Percentiles rank a stretch among this genome's conserved stretches.
These are phyloP conservation scores for Mesembrinibis cayennensis DNA, from an alignment of 2,113 vertebrate genomes.

Conservation along the genomic window DNA sequence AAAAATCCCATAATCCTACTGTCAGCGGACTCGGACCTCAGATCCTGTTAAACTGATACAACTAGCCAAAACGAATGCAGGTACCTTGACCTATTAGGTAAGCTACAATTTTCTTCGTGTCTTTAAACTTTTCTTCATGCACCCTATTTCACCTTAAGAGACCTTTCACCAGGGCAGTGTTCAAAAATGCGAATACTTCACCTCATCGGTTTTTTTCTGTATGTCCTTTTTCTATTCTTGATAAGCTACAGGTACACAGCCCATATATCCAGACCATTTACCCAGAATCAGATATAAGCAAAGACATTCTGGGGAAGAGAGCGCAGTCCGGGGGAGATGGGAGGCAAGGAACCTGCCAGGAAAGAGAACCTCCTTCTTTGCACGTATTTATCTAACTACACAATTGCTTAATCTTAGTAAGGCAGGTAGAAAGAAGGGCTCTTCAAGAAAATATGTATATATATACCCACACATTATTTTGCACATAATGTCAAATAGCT, in stretches of 20 bases:
- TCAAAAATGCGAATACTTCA: background rate
- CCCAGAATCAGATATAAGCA: background rate
- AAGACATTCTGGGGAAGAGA: background rate
- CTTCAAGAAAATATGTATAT: background rate
- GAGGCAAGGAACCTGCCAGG: background rate
- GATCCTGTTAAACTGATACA: background rate
- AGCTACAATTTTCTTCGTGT: background rate
- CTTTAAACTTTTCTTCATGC: background rate
- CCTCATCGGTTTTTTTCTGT: background rate
- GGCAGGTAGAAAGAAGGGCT: background rate
- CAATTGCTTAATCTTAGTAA: background rate
- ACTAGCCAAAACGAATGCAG: background rate
- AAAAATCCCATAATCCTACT: background rate
- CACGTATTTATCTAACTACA: background rate
- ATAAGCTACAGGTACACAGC: background rate
- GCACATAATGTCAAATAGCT: background rate
- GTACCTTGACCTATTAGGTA: background rate
- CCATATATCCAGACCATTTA: background rate
- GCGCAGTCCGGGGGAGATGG: background rate
- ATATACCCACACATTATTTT: fast-evolving
- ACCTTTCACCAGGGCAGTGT: background rate
- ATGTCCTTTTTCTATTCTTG: background rate
- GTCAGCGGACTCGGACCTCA: background rate
- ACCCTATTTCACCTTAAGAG: background rate
- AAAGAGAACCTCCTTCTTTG: background rate